A percentile compares a stretch with the other conserved stretches of the same genome.
These are phyloP conservation scores for Erpetoichthys calabaricus DNA, from an alignment of 2,797 vertebrate species.

Conservation along the genomic window DNA sequence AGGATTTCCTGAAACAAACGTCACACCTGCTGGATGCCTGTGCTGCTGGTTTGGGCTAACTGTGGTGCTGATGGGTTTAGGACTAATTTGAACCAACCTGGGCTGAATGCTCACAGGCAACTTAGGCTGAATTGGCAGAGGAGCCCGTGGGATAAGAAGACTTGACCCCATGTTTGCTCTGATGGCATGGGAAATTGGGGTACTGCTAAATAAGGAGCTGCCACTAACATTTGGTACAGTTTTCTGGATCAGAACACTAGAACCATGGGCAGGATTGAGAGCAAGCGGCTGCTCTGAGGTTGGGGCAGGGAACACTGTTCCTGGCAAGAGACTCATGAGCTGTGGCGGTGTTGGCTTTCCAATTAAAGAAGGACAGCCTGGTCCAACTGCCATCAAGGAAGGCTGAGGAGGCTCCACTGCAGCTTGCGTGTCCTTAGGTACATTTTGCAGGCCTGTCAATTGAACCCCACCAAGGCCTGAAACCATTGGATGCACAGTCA, in stretches of 20 bases:
- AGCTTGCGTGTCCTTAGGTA: slow-evolving; percentile 56
- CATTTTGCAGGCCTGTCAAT: slow-evolving; percentile 7
- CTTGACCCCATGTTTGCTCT: slow-evolving; percentile 34
- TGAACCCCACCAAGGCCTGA: background rate
- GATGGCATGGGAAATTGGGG: slow-evolving; percentile 23
- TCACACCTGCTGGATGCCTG: slow-evolving; percentile 40
- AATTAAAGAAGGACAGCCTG: slow-evolving; percentile 48
- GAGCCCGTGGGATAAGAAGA: slow-evolving; percentile 43
- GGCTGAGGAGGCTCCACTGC: slow-evolving; percentile 60
- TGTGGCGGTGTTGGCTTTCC: slow-evolving; percentile 46
- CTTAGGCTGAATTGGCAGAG: slow-evolving; percentile 56
- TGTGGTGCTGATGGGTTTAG: slow-evolving; percentile 38
- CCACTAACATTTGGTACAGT: slow-evolving; percentile 33
- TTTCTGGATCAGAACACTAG: slow-evolving; percentile 54
- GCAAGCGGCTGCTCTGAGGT: slow-evolving; percentile 49
- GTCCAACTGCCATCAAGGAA: slow-evolving; percentile 53
- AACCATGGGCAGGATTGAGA: slow-evolving; percentile 43
- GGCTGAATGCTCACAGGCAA: slow-evolving; percentile 59
- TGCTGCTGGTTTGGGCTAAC: slow-evolving; percentile 19
- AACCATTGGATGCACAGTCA: slow-evolving; percentile 29
- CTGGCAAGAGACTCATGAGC: slow-evolving; percentile 56
- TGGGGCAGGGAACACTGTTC: slow-evolving; percentile 50
- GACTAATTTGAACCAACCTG: slow-evolving; percentile 57
- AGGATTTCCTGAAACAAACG: slow-evolving; percentile 43
- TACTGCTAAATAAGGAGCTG: slow-evolving; percentile 30